Percentiles rank a stretch among this genome's conserved stretches.
These are phyloP conservation scores for Podarcis muralis DNA, from an alignment of 2,113 vertebrate genomes.

Conservation along the genomic window DNA sequence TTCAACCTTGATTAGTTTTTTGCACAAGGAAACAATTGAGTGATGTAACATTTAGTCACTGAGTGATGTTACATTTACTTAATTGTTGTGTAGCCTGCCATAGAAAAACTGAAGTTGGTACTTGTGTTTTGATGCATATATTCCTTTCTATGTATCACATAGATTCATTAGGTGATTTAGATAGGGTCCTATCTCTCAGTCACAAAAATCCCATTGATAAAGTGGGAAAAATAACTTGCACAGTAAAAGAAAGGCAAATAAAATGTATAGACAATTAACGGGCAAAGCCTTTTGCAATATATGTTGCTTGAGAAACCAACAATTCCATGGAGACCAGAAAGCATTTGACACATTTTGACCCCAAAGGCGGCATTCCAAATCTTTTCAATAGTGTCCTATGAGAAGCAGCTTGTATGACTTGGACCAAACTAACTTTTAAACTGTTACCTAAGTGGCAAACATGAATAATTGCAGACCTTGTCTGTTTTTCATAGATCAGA, in stretches of 20 bases:
- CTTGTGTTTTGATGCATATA: background rate
- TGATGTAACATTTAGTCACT: too few relatives aligned
- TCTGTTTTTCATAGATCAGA: slow-evolving; percentile 43
- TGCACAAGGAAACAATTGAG: background rate
- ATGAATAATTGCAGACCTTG: slow-evolving; percentile 44
- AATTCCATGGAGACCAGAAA: slow-evolving; percentile 67
- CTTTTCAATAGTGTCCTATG: slow-evolving; percentile 53
- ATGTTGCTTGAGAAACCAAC: slow-evolving; percentile 62
- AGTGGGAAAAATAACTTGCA: slow-evolving; percentile 11
- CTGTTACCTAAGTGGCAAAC: slow-evolving; percentile 61
- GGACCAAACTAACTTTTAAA: slow-evolving; percentile 54
- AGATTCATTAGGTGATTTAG: background rate
- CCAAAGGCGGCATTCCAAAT: slow-evolving; percentile 63
- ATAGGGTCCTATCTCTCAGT: background rate
- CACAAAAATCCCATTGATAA: background rate
- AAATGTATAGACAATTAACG: slow-evolving; percentile 34
- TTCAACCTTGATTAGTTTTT: background rate
- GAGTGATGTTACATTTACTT: background rate
- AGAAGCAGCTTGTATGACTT: slow-evolving; percentile 63
- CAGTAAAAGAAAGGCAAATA: slow-evolving; percentile 39
- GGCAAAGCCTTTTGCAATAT: slow-evolving; percentile 54
- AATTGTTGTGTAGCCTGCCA: background rate
- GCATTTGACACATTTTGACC: slow-evolving; percentile 70
- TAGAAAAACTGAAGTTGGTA: background rate
- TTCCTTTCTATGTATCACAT: background rate